These are phyloP conservation scores for Himantopus leucocephalus DNA, from an alignment of 2,113 vertebrate genomes.

Conservation along the genomic window DNA sequence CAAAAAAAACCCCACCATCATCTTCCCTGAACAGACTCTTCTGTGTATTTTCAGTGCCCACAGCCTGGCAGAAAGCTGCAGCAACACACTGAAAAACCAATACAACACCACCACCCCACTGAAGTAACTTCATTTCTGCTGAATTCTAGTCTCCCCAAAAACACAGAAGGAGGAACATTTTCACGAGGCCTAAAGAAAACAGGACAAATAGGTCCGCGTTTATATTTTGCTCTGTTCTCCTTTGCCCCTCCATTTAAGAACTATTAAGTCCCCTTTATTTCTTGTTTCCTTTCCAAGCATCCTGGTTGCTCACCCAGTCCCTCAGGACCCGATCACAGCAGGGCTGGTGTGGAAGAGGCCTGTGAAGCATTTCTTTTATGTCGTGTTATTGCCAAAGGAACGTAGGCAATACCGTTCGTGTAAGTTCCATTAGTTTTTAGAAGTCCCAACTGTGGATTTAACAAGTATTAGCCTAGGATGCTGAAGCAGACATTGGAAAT, in stretches of 20 bases:
- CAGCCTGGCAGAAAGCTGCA: not conserved
- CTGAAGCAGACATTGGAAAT: not conserved
- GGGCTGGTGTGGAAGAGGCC: not conserved
- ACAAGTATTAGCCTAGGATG: not conserved
- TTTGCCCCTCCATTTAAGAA: not conserved
- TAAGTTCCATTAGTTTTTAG: not conserved
- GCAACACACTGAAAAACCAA: not conserved
- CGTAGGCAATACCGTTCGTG: rapidly evolving
- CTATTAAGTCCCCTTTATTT: not conserved
- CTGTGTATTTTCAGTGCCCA: not conserved
- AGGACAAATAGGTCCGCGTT: not conserved
- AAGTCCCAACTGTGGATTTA: not conserved
- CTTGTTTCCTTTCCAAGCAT: not conserved
- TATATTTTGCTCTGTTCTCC: not conserved
- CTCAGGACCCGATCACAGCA: not conserved
- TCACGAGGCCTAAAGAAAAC: not conserved
- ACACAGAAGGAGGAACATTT: not conserved
- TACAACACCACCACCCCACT: not conserved
- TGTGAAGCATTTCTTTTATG: not conserved
- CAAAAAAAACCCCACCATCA: not conserved
- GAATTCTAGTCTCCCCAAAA: not conserved
- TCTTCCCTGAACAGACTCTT: not conserved
- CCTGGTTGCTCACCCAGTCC: not conserved
- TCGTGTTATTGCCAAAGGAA: not conserved
- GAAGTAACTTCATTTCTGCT: not conserved